Evolutionary conservation across 2,113 vertebrate genomes (phyloP).

Genomic region (Chinchilla lanigera): DNA sequence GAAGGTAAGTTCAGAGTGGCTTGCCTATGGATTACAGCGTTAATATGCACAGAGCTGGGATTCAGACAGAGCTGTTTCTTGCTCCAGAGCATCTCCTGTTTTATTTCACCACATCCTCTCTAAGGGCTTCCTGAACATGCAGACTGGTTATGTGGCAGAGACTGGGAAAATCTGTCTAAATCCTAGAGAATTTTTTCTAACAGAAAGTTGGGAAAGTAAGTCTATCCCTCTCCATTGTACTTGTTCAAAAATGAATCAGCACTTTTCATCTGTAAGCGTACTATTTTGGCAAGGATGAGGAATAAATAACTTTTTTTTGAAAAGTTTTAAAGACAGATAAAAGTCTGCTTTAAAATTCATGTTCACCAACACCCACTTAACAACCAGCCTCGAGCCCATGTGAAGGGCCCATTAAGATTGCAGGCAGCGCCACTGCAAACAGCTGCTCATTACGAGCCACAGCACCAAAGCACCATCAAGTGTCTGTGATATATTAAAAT

Average conservation of each 20-base stretch:
- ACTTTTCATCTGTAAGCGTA: not conserved
- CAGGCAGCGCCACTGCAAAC: not conserved
- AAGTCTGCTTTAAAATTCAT: conserved; percentile 36
- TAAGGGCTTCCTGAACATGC: not conserved
- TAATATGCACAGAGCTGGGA: not conserved
- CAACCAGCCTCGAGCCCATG: not conserved
- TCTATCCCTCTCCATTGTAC: not conserved
- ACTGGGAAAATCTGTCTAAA: not conserved
- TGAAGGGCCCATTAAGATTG: not conserved
- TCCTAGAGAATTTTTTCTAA: not conserved
- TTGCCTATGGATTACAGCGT: not conserved
- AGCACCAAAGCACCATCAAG: conserved; percentile 31
- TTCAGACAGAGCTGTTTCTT: not conserved
- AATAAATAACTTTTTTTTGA: not conserved
- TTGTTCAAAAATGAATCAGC: conserved; percentile 61
- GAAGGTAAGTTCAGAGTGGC: not conserved
- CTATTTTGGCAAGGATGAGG: not conserved
- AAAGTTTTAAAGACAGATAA: conserved; percentile 50
- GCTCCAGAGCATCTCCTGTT: not conserved
- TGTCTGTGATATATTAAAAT: conserved; percentile 32
- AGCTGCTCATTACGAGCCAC: conserved; percentile 39
- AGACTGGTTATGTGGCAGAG: not conserved
- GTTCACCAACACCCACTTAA: not conserved
- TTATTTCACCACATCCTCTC: not conserved
- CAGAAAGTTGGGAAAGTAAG: not conserved